Evolutionary conservation across 53 echinoderm and acorn worm species (phyloP).

Genomic region (Crossaster papposus): DNA sequence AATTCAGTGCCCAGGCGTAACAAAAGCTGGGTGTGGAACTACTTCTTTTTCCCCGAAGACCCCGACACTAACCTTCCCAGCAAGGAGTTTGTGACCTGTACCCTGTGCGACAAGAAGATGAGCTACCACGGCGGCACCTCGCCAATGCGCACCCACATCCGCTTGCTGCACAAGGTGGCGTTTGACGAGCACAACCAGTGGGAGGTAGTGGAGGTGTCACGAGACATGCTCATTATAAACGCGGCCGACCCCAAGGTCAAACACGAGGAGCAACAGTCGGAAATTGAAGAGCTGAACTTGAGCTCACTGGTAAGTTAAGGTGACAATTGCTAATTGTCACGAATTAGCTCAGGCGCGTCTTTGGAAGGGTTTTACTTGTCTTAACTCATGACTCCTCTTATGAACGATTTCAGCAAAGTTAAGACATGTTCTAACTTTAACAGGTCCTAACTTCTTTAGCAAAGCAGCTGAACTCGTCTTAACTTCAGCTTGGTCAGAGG

Average conservation of each 20-base stretch:
- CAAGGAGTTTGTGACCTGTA: constrained; percentile 48
- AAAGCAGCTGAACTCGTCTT: no score
- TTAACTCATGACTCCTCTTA: no score
- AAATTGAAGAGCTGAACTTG: constrained; percentile 42
- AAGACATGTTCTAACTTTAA: no score
- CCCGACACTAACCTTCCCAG: constrained; percentile 36
- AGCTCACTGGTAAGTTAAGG: constrained; percentile 35
- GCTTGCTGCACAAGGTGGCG: constrained; percentile 49
- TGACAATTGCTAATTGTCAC: background rate
- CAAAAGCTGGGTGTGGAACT: constrained; percentile 66
- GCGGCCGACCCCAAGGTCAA: constrained; percentile 52
- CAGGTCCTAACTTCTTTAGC: no score
- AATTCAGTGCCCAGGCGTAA: constrained; percentile 35
- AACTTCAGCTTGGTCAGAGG: no score
- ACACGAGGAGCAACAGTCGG: constrained; percentile 39
- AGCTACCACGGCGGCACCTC: constrained; percentile 60
- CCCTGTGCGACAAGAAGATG: constrained; percentile 58
- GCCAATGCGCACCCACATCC: constrained; percentile 58
- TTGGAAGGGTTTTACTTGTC: no score
- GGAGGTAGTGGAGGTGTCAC: constrained; percentile 57
- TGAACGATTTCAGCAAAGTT: no score
- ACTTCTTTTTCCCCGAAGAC: constrained; percentile 52
- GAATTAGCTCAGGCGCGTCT: background rate
- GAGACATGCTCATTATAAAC: constrained; percentile 46
- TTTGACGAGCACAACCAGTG: constrained; percentile 58